Evolutionary conservation across 1,140 invertebrate species (phyloP), one percentile per base, ranked within the genome.

Genomic region (Hypsibius dujardini): DNA sequence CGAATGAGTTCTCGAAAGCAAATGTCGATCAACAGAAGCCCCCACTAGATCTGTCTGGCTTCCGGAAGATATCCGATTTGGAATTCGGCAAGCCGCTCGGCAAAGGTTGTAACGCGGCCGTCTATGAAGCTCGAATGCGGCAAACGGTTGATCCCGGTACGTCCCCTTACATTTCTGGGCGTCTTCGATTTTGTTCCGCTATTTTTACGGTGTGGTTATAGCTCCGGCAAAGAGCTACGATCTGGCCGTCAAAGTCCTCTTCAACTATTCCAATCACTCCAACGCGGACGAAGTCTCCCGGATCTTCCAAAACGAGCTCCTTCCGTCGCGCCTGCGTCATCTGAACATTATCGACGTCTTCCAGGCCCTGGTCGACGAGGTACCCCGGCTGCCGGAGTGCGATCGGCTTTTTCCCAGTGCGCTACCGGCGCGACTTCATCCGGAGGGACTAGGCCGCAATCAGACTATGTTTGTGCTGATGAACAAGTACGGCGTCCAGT

Each of bases 161-260:
- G 45, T 15, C 12, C 45, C 3, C 7, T 7, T 15, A 15, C 12
- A 15, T 67, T 67, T 67, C 42, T 67, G 12, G 7, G 7, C 0
- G 50, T 7, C 50, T 56, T 56, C 50, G 7, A 7, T 56, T 56
- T 56, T 56, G n/a, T 56, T n/a, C 50, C 50, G 7, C 45, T 42
- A 59, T 72, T 14, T 72, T 28, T 71, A 46, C 47, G 15, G 28
- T 40, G 15, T 72, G 70, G n/a, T 73, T 73, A 1, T 77, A 70
- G 72, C 47, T 15, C 28, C 60, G 45, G 45, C 2, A 28, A 42
- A 28, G 28, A 2, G 47, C 2, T 88, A 85, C 78, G 85, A 88
- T 1, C 79, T 90, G 70, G 90, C 89, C 1, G 79, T 92, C 0
- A 92, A 93, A 81, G 90, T 92, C 86, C 89, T 92, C 87, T 92